These are phyloP conservation scores for Achlya flavicornis DNA, from an alignment of 2,888 invertebrate genomes.

Conservation along the genomic window DNA sequence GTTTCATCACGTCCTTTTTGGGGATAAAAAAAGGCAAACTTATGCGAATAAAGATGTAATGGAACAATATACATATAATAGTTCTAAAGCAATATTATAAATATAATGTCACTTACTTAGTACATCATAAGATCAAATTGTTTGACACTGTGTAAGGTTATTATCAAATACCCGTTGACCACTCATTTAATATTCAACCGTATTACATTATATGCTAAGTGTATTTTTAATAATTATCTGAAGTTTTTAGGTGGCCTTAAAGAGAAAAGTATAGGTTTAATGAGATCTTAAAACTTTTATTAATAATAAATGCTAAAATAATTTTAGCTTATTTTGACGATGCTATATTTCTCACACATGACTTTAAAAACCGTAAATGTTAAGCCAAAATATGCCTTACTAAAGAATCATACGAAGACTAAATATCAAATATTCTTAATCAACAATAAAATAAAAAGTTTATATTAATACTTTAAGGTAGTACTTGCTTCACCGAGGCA, in stretches of 20 bases:
- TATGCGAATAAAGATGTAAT: too few relatives aligned
- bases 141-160: constrained; percentile 4
- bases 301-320: background rate
- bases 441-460: background rate
- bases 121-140: background rate
- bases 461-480: background rate
- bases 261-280: background rate
- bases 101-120: background rate
- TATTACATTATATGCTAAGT: background rate
- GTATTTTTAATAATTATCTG: background rate
- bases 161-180: background rate
- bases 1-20: too few relatives aligned
- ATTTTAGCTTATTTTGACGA: background rate
- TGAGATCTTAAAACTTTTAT: background rate
- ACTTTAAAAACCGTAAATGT: background rate
- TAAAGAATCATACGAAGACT: background rate
- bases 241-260: background rate
- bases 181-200: background rate
- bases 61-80: too few relatives aligned
- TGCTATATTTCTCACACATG: background rate
- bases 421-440: background rate
- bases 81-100: background rate
- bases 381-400: background rate
- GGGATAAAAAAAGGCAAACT: too few relatives aligned
- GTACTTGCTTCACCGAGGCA: constrained; percentile 45